Evolutionary conservation across 2,113 vertebrate genomes (phyloP).

Genomic region (Cyanoliseus patagonus): DNA sequence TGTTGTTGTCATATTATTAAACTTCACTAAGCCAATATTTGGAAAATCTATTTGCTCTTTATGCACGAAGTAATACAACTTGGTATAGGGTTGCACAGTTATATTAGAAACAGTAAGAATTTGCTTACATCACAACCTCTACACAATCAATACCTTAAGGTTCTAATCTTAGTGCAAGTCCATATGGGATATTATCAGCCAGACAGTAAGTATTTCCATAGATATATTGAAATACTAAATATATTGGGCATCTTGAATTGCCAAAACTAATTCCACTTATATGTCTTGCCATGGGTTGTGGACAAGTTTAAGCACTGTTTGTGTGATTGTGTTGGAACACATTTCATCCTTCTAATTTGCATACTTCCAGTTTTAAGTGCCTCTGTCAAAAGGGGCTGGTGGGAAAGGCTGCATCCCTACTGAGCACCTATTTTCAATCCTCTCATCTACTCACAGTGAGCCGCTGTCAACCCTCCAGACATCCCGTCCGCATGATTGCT

Average conservation of each 20-base stretch:
- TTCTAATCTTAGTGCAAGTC: not conserved
- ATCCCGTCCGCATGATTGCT: constrained; percentile 12
- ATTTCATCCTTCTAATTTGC: not conserved
- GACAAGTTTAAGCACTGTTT: not conserved
- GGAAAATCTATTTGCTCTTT: not conserved
- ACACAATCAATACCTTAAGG: not conserved
- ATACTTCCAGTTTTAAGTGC: not conserved
- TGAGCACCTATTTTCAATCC: not conserved
- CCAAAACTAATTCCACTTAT: not conserved
- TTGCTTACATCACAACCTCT: not conserved
- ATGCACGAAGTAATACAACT: not conserved
- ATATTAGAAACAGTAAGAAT: not conserved
- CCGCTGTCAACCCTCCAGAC: constrained; percentile 3
- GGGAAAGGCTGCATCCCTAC: not conserved
- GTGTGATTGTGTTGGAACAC: not conserved
- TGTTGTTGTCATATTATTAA: not conserved
- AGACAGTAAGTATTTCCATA: not conserved
- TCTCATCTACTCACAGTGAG: not conserved
- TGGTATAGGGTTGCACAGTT: not conserved
- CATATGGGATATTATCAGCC: not conserved
- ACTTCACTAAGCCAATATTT: not conserved
- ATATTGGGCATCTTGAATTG: not conserved
- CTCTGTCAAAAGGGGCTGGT: not conserved
- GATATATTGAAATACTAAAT: not conserved
- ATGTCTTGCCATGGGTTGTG: not conserved